Evolutionary conservation across 2,113 vertebrate species (phyloP), one percentile per base, ranked within the genome.

Genomic region (Engystomops pustulosus): DNA sequence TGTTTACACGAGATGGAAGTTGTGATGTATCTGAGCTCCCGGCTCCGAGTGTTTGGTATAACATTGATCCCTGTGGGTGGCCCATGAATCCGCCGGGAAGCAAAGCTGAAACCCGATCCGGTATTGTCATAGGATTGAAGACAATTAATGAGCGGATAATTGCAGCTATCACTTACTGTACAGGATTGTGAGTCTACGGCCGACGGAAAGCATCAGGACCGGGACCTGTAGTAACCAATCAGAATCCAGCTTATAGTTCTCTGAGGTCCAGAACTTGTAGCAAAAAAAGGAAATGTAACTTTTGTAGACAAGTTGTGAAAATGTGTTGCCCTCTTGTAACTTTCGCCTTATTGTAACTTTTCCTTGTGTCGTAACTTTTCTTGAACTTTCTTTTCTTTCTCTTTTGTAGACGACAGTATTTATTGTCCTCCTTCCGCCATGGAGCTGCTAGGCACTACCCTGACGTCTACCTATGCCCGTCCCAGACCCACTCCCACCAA

Each of bases 401-500:
- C 2, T 53, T 34, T 7, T 23, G 76, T 85, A 93, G 92, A 87
- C 88, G 58, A 85, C 17, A 0, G 11, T 49, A 34, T 45, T 17
- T 51, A 79, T 80, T 6, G 68, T 55, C 72, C 79, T n/a, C 6
- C 27, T 14, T 78, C 71, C 78, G 74, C 84, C 84, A 97, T 98
- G 96, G 96, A 97, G 86, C 88, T 92, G 23, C 86, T 93, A 0
- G 94, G 94, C 85, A 96, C 95, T 34, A 95, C 95, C 10, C 79
- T 95, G 80, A 91, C 88, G 0, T 90, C 95, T 32, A 94, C 89
- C 0, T 95, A 93, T 3, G 86, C 91, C 84, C 94, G 93, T 20
- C 95, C 95, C 25, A 93, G 88, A 85, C 92, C 93, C 60, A 80
- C 87, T 3, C 81, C 93, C 38, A 85, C 91, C 86, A 95, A 89